Evolutionary conservation across 2,888 invertebrate species (phyloP).

Genomic region (Ochlodes sylvanus): DNA sequence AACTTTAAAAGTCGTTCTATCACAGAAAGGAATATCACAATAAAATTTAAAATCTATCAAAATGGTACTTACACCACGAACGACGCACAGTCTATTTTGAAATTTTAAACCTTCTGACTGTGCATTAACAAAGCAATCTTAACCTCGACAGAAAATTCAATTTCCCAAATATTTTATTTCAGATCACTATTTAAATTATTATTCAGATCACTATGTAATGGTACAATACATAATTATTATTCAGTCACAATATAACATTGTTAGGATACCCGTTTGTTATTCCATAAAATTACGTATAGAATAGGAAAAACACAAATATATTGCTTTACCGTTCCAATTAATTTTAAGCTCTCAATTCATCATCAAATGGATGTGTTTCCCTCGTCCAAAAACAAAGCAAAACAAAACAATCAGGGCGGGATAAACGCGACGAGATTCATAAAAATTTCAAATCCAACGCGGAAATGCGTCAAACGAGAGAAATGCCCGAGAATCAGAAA

Average conservation of each 20-base stretch:
- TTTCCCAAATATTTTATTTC: neutral
- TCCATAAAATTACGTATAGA: neutral
- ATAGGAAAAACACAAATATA: neutral
- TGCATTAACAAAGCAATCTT: constrained; percentile 7
- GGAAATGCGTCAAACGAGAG: constrained; percentile 15
- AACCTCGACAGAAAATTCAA: constrained; percentile 7
- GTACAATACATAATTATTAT: too few species aligned
- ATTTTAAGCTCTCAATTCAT: constrained; percentile 8
- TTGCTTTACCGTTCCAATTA: neutral
- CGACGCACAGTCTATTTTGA: neutral
- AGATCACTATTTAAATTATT: too few species aligned
- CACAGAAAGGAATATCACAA: too few species aligned
- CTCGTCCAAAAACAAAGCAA: neutral
- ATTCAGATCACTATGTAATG: too few species aligned
- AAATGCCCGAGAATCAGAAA: constrained; percentile 14
- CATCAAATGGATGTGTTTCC: neutral
- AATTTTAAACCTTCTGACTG: neutral
- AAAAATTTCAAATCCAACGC: constrained; percentile 6
- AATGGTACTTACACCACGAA: too few species aligned
- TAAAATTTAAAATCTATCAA: too few species aligned
- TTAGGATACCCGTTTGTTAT: neutral
- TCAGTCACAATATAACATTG: too few species aligned
- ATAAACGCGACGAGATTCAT: constrained; percentile 1
- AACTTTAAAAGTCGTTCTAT: too few species aligned
- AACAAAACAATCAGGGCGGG: constrained; percentile 8